phyloP scores from a whole-genome alignment of 2,888 invertebrate genomes.

The Theristus sp. region DNA sequence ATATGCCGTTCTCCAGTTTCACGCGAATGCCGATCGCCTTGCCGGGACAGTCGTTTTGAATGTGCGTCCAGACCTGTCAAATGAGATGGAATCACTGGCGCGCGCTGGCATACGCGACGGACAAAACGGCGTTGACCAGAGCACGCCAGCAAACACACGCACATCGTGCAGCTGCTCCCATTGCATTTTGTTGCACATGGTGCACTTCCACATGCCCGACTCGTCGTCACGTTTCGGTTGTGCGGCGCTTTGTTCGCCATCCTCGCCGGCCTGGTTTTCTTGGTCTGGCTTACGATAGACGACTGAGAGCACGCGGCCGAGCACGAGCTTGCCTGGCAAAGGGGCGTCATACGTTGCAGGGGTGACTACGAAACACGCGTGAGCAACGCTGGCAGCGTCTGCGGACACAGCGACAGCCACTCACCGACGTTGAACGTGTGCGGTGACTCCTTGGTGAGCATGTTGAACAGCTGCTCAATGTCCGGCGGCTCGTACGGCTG shows the following conservation, averaged over 20 bases:
- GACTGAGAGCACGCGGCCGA: conserved; percentile 47
- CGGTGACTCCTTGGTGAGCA: conserved; percentile 84
- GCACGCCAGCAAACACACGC: too few relatives aligned
- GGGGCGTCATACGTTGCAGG: too few relatives aligned
- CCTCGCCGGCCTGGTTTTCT: too few relatives aligned
- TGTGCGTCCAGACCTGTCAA: conserved; percentile 82
- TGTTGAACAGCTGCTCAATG: conserved; percentile 72
- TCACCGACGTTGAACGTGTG: conserved; percentile 78
- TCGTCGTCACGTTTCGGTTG: conserved; percentile 85
- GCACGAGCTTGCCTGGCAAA: conserved; percentile 47
- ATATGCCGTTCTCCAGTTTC: conserved; percentile 66
- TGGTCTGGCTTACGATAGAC: conserved; percentile 7
- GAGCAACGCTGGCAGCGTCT: too few relatives aligned
- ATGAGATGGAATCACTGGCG: neutral
- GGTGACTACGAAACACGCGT: too few relatives aligned
- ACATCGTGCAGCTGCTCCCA: too few relatives aligned
- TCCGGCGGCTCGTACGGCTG: conserved; percentile 47
- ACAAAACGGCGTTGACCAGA: too few relatives aligned
- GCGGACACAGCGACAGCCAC: conserved; percentile 7
- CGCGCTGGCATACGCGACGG: too few relatives aligned
- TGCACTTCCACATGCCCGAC: conserved; percentile 75
- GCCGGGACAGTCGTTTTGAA: conserved; percentile 81
- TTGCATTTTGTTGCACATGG: too few relatives aligned
- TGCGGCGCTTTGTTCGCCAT: too few relatives aligned
- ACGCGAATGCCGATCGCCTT: conserved; percentile 77